Percentiles rank a stretch among this genome's conserved stretches.
These are phyloP conservation scores for Haplotaxodon microlepis DNA, from an alignment of 2,113 vertebrate genomes.

Conservation along the genomic window DNA sequence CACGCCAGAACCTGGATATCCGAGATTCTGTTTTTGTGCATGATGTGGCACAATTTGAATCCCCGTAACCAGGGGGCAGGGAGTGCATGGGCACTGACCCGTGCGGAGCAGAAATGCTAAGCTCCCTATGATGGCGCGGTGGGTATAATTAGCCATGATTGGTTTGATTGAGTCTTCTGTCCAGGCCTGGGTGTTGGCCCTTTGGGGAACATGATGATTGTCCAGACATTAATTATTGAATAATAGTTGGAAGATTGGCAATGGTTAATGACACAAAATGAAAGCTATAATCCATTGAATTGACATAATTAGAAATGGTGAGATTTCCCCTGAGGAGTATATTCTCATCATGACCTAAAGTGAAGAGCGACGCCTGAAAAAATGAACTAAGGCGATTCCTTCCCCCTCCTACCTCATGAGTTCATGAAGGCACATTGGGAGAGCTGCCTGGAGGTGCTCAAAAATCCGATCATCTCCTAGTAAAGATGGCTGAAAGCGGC, in stretches of 20 bases:
- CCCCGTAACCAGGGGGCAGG: background rate
- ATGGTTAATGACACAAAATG: conserved; percentile 48
- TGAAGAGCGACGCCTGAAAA: background rate
- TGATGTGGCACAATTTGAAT: conserved; percentile 1
- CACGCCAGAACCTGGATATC: background rate
- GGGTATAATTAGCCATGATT: conserved; percentile 42
- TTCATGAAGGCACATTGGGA: background rate
- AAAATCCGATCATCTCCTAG: background rate
- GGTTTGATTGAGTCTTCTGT: conserved; percentile 36
- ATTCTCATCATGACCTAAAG: conserved; percentile 34
- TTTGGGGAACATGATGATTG: conserved; percentile 35
- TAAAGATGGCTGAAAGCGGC: background rate
- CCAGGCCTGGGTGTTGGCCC: conserved; percentile 37
- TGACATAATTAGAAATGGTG: conserved; percentile 53
- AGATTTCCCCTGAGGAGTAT: conserved; percentile 45
- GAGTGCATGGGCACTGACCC: conserved; percentile 28
- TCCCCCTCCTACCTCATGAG: background rate
- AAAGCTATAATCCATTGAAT: conserved; percentile 45
- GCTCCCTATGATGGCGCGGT: background rate
- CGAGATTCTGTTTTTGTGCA: background rate
- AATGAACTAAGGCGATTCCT: background rate
- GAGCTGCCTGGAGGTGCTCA: background rate
- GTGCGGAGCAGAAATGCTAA: background rate
- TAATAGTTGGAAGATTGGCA: conserved; percentile 38
- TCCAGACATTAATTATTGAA: conserved; percentile 55